Base-by-base conservation (phyloP, 2,797 vertebrate species). In the Fratercula arctica region DNA sequence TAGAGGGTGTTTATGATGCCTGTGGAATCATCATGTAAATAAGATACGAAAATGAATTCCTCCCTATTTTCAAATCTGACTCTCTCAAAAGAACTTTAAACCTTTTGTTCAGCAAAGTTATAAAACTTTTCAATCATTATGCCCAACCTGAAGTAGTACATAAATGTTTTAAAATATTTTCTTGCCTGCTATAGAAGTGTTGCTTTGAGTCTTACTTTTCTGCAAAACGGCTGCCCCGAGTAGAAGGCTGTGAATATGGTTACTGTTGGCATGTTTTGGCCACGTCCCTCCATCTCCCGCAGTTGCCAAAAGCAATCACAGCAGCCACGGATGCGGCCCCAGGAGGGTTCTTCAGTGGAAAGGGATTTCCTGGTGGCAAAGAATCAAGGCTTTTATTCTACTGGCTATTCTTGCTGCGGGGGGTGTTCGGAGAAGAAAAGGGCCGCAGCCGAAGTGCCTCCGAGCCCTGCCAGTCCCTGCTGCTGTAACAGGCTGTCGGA, bases 311-410 rank as follows among this genome's bases (percentile, higher is more conserved):
- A 91, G 13, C 67, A 87, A 50, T 92, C 56, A 45, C 63, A 85
- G 37, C 29, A 67, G 45, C 28, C 48, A 3, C 7, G 64, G 74
- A 70, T 25, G 20, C 4, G 5, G 4, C 48, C 80, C 43, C 23
- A 26, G n/a, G 67, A 94, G 63, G 23, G 43, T 48, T 87, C 59
- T 73, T 90, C 59, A 25, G 59, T 43, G 18, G 39, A 85, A 81
- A 76, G 70, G 77, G 83, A 54, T 89, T 91, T 96, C 74, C 89
- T 76, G 14, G 51, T 95, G 91, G 93, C 83, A 76, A 46, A 51
- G 63, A 59, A 46, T 31, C 56, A 76, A 91, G 51, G 45, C 15
- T 93, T 90, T 82, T 61, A 67, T 75, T 72, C 54, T 26, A 2
- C 76, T 81, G 50, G 86, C 50, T 95, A 1, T 68, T 76, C 69